These are phyloP conservation scores for Delphinapterus leucas DNA, from an alignment of 2,113 vertebrate genomes.

Conservation along the genomic window DNA sequence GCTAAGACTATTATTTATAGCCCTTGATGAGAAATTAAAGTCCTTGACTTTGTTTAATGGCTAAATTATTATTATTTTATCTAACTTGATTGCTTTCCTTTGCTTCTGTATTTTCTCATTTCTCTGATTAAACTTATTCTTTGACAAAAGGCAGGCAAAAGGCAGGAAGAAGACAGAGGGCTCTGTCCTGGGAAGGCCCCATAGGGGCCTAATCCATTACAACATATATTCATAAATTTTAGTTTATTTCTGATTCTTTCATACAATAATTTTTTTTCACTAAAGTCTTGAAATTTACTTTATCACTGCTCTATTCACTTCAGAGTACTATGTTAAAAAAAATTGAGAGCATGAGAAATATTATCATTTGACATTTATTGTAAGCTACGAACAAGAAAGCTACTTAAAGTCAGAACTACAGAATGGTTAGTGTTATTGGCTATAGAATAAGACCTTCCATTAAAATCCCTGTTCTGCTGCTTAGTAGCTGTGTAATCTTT, in stretches of 20 bases:
- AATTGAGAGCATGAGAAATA: background rate
- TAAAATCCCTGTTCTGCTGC: background rate
- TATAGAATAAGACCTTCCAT: background rate
- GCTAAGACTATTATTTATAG: background rate
- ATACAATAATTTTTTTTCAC: background rate
- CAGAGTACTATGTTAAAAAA: background rate
- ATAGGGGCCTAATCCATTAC: background rate
- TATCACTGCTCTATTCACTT: background rate
- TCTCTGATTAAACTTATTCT: background rate
- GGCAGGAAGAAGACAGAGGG: background rate
- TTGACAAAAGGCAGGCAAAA: background rate
- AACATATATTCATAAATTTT: background rate
- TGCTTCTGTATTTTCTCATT: background rate
- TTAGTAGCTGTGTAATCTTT: background rate
- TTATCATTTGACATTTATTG: background rate
- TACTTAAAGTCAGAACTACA: background rate
- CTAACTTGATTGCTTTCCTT: background rate
- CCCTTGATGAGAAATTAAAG: background rate
- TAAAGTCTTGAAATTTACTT: background rate
- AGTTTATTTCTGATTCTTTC: background rate
- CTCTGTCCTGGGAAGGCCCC: background rate
- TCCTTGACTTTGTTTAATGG: background rate
- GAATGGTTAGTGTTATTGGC: background rate
- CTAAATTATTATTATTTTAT: background rate
- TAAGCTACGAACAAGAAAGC: background rate